These are phyloP conservation scores for Bursaphelenchus okinawaensis DNA, from an alignment of 2,888 invertebrate species.

Conservation along the genomic window DNA sequence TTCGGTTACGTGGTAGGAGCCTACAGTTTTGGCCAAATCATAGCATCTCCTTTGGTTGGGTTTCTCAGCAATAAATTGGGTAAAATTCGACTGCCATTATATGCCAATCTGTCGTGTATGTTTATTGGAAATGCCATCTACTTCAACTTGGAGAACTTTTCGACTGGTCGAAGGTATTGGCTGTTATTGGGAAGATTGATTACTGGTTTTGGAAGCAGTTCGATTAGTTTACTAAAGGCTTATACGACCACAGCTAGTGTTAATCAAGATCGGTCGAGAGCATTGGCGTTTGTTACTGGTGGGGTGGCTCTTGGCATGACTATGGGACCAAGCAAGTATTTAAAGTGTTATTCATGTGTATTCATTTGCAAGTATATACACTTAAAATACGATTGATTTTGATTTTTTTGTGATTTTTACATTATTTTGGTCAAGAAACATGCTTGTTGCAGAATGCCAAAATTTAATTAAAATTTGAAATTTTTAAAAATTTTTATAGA, in stretches of 20 bases:
- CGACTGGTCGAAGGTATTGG: slow-evolving; percentile 37
- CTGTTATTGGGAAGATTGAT: slow-evolving; percentile 50
- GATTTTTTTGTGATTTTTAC: too few relatives aligned
- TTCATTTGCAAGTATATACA: too few relatives aligned
- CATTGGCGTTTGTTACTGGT: slow-evolving; percentile 59
- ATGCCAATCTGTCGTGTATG: slow-evolving; percentile 49
- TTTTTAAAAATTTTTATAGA: too few relatives aligned
- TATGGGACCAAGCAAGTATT: slow-evolving; percentile 57
- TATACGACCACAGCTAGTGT: slow-evolving; percentile 58
- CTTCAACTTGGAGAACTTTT: slow-evolving; percentile 54
- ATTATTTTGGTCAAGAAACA: too few relatives aligned
- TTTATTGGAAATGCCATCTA: slow-evolving; percentile 58
- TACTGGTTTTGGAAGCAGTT: slow-evolving; percentile 58
- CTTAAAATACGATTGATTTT: too few relatives aligned
- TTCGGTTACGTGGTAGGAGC: slow-evolving; percentile 36
- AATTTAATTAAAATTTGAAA: too few relatives aligned
- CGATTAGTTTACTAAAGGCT: slow-evolving; percentile 58
- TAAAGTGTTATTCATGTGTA: too few relatives aligned
- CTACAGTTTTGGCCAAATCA: slow-evolving; percentile 34
- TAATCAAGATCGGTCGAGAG: slow-evolving; percentile 55
- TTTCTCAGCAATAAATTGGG: slow-evolving; percentile 32
- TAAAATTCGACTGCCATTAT: slow-evolving; percentile 33
- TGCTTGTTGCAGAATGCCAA: too few relatives aligned
- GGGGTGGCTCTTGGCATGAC: slow-evolving; percentile 59
- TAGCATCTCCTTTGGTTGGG: slow-evolving; percentile 36